A percentile compares a stretch with the other conserved stretches of the same genome.
Evolutionary conservation across 2,888 invertebrate genomes (phyloP).

Genomic region (Sussaba pulchella): DNA sequence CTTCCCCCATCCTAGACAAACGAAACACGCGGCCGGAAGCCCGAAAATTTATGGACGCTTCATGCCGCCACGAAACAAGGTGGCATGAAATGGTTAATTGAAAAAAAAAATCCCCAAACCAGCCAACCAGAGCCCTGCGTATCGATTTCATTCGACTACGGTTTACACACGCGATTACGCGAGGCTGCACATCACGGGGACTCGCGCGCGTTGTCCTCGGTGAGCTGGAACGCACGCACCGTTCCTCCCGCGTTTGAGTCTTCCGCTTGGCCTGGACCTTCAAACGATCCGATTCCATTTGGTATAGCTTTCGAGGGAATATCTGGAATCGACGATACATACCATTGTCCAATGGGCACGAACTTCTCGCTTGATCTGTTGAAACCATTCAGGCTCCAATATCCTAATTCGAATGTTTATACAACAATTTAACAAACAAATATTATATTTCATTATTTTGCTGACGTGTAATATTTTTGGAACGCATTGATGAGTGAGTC

Average conservation of each 20-base stretch:
- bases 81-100: constrained; percentile 73
- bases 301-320: constrained; percentile 33
- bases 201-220: constrained; percentile 30
- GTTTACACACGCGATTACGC: constrained; percentile 42
- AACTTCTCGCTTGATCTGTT: constrained; percentile 11
- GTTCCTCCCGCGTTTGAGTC: not conserved
- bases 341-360: not conserved
- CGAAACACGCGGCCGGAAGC: constrained; percentile 24
- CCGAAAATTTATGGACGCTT: constrained; percentile 70
- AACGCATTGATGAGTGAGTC: not conserved
- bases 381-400: not conserved
- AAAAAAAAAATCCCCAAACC: constrained; percentile 64
- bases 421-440: not conserved
- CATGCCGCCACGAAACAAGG: constrained; percentile 68
- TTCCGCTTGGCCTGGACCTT: constrained; percentile 9
- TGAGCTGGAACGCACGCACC: constrained; percentile 12
- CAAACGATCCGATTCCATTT: constrained; percentile 40
- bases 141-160: constrained; percentile 12
- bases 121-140: constrained; percentile 38
- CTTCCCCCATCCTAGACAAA: not conserved
- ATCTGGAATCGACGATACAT: constrained; percentile 32
- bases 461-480: not conserved
- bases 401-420: not conserved
- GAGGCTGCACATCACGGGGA: constrained; percentile 39
- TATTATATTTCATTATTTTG: not conserved